These are phyloP conservation scores for Siphlonurus alternatus DNA, from an alignment of 2,888 invertebrate species.

Conservation along the genomic window DNA sequence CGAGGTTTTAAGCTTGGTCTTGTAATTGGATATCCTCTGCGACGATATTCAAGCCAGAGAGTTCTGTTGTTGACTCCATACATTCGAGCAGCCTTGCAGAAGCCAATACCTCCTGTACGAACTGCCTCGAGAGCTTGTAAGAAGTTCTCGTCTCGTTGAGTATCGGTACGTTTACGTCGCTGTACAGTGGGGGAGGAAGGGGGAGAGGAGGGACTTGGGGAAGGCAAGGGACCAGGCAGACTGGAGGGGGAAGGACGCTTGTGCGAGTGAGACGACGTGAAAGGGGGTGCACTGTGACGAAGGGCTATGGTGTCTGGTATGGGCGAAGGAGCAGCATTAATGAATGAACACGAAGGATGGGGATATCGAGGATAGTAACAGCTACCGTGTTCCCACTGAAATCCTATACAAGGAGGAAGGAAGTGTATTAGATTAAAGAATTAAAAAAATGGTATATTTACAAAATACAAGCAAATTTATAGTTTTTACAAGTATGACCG, in stretches of 20 bases:
- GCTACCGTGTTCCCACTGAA: neutral
- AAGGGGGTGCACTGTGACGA: neutral
- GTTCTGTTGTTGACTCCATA: constrained; percentile 76
- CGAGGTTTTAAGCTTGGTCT: constrained; percentile 60
- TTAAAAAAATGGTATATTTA: too few relatives aligned
- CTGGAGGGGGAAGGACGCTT: constrained; percentile 2
- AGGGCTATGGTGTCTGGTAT: neutral
- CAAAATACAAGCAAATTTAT: too few relatives aligned
- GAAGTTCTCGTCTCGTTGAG: constrained; percentile 69
- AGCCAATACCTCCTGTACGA: constrained; percentile 65
- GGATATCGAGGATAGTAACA: neutral
- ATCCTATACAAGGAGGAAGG: too few relatives aligned
- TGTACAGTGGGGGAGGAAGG: constrained; percentile 19
- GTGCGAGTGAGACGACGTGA: neutral
- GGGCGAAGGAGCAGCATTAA: neutral
- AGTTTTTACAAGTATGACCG: too few relatives aligned
- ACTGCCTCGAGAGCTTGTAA: constrained; percentile 66
- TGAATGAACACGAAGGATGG: neutral
- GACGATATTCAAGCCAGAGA: constrained; percentile 70
- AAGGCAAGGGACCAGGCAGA: constrained; percentile 15
- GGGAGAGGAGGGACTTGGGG: constrained; percentile 25
- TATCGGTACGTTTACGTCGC: constrained; percentile 58
- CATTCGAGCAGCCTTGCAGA: constrained; percentile 68
- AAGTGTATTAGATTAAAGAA: too few relatives aligned
- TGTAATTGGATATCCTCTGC: constrained; percentile 66